These are phyloP conservation scores for Augiades crinisus DNA, from an alignment of 2,888 invertebrate species.

Conservation along the genomic window DNA sequence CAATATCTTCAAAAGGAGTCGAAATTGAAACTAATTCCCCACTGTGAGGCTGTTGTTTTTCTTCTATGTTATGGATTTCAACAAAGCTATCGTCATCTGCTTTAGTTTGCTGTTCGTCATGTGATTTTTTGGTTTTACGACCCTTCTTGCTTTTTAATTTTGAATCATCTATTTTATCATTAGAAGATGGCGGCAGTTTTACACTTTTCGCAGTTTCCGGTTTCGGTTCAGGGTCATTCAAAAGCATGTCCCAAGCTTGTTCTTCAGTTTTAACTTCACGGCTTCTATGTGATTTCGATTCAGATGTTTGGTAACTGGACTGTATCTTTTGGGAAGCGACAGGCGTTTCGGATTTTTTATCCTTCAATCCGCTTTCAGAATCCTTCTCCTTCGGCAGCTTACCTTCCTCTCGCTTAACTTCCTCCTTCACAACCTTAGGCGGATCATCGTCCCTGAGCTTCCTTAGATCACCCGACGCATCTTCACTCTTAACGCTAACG, in stretches of 20 bases:
- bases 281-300: constrained; percentile 5
- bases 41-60: constrained; percentile 55
- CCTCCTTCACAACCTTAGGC: constrained; percentile 14
- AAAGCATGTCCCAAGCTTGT: constrained; percentile 71
- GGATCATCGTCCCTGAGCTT: constrained; percentile 4
- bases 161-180: constrained; percentile 47
- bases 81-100: constrained; percentile 71
- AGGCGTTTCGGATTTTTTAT: constrained; percentile 4
- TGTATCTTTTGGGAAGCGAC: background rate
- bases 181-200: constrained; percentile 36
- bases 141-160: constrained; percentile 60
- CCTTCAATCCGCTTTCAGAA: background rate
- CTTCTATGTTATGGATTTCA: constrained; percentile 73
- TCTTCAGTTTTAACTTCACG: constrained; percentile 59
- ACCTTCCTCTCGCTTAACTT: constrained; percentile 1
- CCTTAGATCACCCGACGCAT: background rate
- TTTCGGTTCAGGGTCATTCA: constrained; percentile 54
- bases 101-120: constrained; percentile 55
- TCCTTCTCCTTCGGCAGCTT: background rate
- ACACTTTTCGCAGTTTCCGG: constrained; percentile 29
- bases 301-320: constrained; percentile 6
- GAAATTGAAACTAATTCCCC: constrained; percentile 70
- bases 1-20: constrained; percentile 57
- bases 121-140: constrained; percentile 53
- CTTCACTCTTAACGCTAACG: constrained; percentile 49